Percentiles rank a stretch among this genome's conserved stretches.
Evolutionary conservation across 2,113 vertebrate genomes (phyloP).

Genomic region (Periophthalmodon schlosseri): DNA sequence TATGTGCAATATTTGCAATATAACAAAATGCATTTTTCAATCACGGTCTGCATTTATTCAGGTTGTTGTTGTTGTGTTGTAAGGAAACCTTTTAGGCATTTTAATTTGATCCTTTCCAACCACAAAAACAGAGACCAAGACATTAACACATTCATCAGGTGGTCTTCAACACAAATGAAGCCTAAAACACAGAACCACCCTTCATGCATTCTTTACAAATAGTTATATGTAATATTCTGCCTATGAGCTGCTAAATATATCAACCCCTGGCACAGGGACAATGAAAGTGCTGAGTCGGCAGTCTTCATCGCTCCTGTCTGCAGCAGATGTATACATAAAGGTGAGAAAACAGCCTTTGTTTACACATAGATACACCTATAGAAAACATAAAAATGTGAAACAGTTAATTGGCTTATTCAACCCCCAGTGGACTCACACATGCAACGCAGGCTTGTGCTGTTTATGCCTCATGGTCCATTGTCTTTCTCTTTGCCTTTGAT

Average conservation of each 20-base stretch:
- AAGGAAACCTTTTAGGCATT: too few relatives aligned
- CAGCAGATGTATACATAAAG: slow-evolving; percentile 28
- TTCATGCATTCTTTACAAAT: neutral
- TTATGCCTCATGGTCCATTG: neutral
- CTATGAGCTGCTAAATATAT: slow-evolving; percentile 40
- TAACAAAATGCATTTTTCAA: too few relatives aligned
- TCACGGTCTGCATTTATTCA: too few relatives aligned
- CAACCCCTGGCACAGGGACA: slow-evolving; percentile 35
- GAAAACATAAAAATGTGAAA: slow-evolving; percentile 10
- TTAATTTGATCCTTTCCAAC: too few relatives aligned
- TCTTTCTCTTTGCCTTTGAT: neutral
- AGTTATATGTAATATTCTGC: slow-evolving; percentile 14
- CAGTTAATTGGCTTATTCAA: slow-evolving; percentile 13
- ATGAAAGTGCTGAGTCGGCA: slow-evolving; percentile 60
- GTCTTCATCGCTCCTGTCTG: slow-evolving; percentile 35
- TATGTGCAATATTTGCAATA: too few relatives aligned
- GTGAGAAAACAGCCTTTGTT: slow-evolving; percentile 33
- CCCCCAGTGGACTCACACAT: neutral
- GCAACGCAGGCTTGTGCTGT: neutral
- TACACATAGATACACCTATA: slow-evolving; percentile 17
- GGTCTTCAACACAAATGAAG: neutral
- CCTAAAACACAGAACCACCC: slow-evolving; percentile 25
- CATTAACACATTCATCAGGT: neutral
- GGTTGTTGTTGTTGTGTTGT: too few relatives aligned
- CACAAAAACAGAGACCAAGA: neutral